A percentile compares a stretch with the other conserved stretches of the same genome.
Conservation (phyloP, 1,140 invertebrate genomes). For the Brachionus calyciflorus region DNA sequence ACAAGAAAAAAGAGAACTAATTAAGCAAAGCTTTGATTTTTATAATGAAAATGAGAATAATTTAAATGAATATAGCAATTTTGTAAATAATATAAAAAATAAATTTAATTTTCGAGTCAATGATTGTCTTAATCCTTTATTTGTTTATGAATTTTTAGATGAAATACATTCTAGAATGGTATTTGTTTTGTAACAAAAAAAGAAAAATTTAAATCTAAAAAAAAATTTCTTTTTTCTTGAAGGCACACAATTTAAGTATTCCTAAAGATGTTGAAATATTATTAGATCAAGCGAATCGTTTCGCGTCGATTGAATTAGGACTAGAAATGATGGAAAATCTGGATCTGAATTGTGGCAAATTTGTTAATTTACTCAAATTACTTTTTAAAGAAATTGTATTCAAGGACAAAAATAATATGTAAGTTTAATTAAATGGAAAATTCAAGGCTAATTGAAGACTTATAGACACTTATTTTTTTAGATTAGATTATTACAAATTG, state of each 20-base stretch:
- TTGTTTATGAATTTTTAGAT: conserved; percentile 29
- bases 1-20: not conserved
- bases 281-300: conserved; percentile 2
- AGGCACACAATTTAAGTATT: not conserved
- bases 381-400: not conserved
- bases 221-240: not conserved
- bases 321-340: conserved; percentile 40
- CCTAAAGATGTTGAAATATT: not conserved
- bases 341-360: not conserved
- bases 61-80: not conserved
- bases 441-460: too few species aligned
- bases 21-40: conserved; percentile 34
- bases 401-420: not conserved
- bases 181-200: not conserved
- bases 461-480: too few species aligned
- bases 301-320: conserved; percentile 3
- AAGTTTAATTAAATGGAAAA: not conserved
- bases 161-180: conserved; percentile 40
- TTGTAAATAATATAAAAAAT: conserved; percentile 10
- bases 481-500: conserved; percentile 41
- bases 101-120: not conserved
- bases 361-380: conserved; percentile 4
- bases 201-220: too few species aligned
- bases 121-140: not conserved
- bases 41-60: not conserved